Evolutionary conservation across 2,888 invertebrate genomes (phyloP).

Genomic region (Balanococcus diminutus): DNA sequence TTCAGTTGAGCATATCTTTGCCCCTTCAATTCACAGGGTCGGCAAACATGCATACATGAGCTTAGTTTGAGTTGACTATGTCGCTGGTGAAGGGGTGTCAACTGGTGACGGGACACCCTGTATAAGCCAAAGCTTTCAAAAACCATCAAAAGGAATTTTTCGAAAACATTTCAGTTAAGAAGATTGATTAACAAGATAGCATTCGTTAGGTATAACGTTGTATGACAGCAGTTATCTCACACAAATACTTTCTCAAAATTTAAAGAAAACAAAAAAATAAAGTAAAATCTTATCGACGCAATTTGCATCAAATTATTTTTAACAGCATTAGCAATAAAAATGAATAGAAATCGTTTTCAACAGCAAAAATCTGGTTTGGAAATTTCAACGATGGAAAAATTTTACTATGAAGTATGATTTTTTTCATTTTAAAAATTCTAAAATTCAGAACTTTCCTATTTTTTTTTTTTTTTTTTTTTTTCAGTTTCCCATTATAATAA

Average conservation of each 20-base stretch:
- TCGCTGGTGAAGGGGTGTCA: too few species aligned
- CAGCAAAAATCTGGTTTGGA: not conserved
- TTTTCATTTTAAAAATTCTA: not conserved
- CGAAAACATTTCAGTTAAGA: not conserved
- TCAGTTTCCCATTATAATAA: too few species aligned
- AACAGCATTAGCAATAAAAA: not conserved
- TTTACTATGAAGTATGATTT: not conserved
- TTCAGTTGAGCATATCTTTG: too few species aligned
- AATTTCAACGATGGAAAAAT: not conserved
- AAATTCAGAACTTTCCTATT: not conserved
- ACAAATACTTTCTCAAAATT: not conserved
- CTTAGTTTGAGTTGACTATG: too few species aligned
- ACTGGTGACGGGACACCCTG: too few species aligned
- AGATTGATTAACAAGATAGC: constrained; percentile 30
- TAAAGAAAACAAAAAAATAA: not conserved
- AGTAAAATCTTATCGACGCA: not conserved
- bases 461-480: not conserved
- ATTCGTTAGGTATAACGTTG: not conserved
- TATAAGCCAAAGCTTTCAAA: not conserved
- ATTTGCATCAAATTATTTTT: not conserved
- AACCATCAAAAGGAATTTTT: not conserved
- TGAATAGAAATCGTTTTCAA: not conserved
- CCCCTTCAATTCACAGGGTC: too few species aligned
- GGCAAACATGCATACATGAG: too few species aligned
- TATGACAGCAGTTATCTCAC: not conserved